phyloP scores from a whole-genome alignment of 2,113 vertebrate species.

The Hyaena hyaena region DNA sequence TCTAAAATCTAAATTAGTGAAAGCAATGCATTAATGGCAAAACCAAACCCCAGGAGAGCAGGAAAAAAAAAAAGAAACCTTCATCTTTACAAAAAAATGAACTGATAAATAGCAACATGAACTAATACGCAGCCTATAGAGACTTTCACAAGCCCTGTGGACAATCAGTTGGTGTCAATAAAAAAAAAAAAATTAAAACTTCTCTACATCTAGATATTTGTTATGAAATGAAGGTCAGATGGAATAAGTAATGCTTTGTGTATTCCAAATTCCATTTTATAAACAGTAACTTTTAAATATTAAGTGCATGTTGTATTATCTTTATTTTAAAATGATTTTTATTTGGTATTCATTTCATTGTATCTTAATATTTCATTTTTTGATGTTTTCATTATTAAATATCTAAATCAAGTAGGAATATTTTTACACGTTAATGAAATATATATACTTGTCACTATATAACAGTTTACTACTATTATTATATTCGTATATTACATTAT shows the following conservation, averaged over 20 bases:
- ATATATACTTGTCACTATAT: not conserved
- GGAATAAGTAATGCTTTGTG: not conserved
- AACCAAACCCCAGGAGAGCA: not conserved
- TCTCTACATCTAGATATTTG: not conserved
- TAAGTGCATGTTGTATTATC: not conserved
- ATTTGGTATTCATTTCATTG: not conserved
- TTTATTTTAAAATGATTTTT: not conserved
- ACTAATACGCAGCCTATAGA: not conserved
- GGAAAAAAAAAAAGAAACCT: not conserved
- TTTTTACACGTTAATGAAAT: not conserved
- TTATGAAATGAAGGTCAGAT: not conserved
- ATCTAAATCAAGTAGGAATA: not conserved
- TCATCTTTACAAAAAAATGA: conserved; percentile 20
- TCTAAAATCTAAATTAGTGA: not conserved
- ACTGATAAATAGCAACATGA: not conserved
- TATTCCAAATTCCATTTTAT: not conserved
- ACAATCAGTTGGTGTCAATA: not conserved
- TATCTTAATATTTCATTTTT: not conserved
- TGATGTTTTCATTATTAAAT: not conserved
- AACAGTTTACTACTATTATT: not conserved
- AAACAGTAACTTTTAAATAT: not conserved
- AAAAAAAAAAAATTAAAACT: not conserved
- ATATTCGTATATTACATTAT: not conserved
- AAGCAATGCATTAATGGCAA: not conserved
- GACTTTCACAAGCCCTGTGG: not conserved